Evolutionary conservation across 2,888 invertebrate genomes (phyloP), one percentile per base, ranked within the genome.

Genomic region (Drosophila prostipennis): DNA sequence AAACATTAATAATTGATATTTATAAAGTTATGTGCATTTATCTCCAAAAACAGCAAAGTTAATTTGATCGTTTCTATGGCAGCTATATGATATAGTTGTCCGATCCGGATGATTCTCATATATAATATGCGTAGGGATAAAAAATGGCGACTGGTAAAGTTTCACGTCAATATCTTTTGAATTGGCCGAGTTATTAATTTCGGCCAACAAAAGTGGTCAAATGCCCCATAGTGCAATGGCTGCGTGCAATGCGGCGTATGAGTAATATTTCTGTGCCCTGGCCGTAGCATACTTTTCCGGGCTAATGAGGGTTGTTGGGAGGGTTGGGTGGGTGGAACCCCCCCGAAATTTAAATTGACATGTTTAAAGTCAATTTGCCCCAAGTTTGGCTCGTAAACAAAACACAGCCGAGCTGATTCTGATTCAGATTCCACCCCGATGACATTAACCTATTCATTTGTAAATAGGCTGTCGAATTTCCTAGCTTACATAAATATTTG

Each of bases 401-500:
- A 52, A 6, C 40, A 19, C 29, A 55, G 61, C 19, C 19, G 19
- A 19, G 19, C 19, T 19, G 19, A 19, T 19, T 19, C 19, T 19
- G 19, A 19, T 19, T 19, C 19, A 2, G 19, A 69, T 34, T 23
- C 43, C 19, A 42, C 68, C 46, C 57, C 51, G 37, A 53, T 70
- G 76, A 77, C 82, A 83, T 83, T 83, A 83, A 83, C 87, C 87
- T 83, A 84, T 87, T 83, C 82, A 87, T 83, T 83, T 83, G 87
- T 81, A 85, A 83, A 87, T 84, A 79, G 82, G 72, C 82, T 87
- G 82, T 83, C 87, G 87, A 83, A 87, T 79, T 85, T 77, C 69
- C 59, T 52, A 63, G 72, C 71, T 56, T 60, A 74, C 81, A 89
- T 88, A 89, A 89, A 89, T 89, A 88, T 89, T 89, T 90, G 87